Percentiles rank a stretch among this genome's conserved stretches.
These are phyloP conservation scores for Melanerpes aurifrons DNA, from an alignment of 2,113 vertebrate genomes.

Conservation along the genomic window DNA sequence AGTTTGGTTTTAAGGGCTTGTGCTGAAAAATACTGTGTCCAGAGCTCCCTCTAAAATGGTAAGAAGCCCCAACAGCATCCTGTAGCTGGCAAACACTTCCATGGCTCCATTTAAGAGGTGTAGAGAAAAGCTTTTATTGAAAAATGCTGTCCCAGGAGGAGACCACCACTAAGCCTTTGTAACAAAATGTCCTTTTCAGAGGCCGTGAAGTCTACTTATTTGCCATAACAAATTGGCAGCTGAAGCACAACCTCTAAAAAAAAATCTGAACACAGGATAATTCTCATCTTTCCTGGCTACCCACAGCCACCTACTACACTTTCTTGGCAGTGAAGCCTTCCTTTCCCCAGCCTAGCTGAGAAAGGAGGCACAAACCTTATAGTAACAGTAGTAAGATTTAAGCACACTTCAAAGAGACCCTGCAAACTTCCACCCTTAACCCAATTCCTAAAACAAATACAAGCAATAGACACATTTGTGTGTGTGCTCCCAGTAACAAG, in stretches of 20 bases:
- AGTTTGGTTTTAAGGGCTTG: not conserved
- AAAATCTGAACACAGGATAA: not conserved
- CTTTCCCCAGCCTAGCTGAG: not conserved
- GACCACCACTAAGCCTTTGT: not conserved
- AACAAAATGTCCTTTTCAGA: slow-evolving; percentile 19
- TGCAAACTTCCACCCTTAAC: not conserved
- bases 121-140: not conserved
- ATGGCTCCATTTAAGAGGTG: accelerated
- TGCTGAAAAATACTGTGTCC: not conserved
- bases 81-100: not conserved
- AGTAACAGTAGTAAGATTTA: not conserved
- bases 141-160: not conserved
- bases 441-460: accelerated
- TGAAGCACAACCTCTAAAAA: not conserved
- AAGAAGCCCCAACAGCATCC: not conserved
- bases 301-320: slow-evolving; percentile 45
- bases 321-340: not conserved
- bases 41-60: not conserved
- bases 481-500: not conserved
- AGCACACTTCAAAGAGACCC: not conserved
- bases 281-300: slow-evolving; percentile 51
- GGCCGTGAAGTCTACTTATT: not conserved
- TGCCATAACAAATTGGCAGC: not conserved
- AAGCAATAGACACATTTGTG: not conserved
- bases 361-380: not conserved